Evolutionary conservation across 2,797 vertebrate genomes (phyloP), one percentile per base, ranked within the genome.

Genomic region (Micropoecilia bifurca): DNA sequence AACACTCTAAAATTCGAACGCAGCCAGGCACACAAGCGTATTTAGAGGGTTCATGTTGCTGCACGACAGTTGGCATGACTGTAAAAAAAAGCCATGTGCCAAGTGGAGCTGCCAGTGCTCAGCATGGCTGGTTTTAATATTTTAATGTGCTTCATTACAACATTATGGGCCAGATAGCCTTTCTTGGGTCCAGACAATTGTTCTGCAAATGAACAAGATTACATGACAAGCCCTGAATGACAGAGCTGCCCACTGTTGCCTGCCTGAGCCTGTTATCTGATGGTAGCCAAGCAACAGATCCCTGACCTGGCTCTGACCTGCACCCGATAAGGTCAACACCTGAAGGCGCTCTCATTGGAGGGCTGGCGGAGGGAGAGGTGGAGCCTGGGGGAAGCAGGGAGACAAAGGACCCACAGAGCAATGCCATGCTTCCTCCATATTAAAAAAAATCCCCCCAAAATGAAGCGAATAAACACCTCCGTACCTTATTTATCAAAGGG

Each of bases 251-350:
- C 91, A 83, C 92, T 82, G 90, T 90, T 87, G 92, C 93, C 92
- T 93, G 93, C 94, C 93, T 92, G 74, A 76, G 88, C 93, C 94
- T 93, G 94, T 96, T 96, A 96, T 96, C 96, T 95, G 96, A 96
- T 96, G 94, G 96, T 96, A 95, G 91, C 96, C 93, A 96, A 96
- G 96, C 95, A 96, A 96, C 95, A 95, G 95, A 96, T 95, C 95
- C 95, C 94, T 96, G 95, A 96, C 96, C 96, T 95, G 94, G 94
- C 94, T 94, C 94, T 96, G 96, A 96, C 95, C 96, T 96, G 94
- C 93, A 95, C 95, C 95, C 91, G 94, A 96, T 96, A 96, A 96
- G 96, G 96, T 96, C 96, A 96, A 93, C 95, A 96, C 95, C 96
- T 96, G 95, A 96, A 96, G 95, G 93, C 91, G 93, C 93, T 94